Conservation (phyloP, 2,797 vertebrate genomes). For the Trachops cirrhosus region DNA sequence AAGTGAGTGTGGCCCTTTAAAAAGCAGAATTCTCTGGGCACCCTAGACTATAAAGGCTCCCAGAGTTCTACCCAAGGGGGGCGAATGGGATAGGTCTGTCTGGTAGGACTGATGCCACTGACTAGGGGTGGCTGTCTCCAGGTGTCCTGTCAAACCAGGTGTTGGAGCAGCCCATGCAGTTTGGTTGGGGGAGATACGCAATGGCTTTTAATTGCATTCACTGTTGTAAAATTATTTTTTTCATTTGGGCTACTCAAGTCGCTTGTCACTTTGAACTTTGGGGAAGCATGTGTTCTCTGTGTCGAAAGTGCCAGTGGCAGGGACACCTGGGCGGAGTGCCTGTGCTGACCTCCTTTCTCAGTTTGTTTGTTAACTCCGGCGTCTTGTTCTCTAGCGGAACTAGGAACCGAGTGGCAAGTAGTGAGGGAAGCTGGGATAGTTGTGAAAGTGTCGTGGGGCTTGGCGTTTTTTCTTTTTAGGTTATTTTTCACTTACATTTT, state of each 20-base stretch:
- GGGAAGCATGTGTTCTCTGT: background rate
- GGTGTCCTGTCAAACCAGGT: background rate
- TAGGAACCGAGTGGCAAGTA: background rate
- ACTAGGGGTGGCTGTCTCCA: background rate
- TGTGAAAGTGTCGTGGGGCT: background rate
- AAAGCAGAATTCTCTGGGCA: slow-evolving; percentile 27
- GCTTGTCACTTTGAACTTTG: background rate
- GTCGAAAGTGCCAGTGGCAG: background rate
- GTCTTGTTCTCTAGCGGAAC: background rate
- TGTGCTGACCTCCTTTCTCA: background rate
- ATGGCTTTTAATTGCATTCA: background rate
- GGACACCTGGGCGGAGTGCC: background rate
- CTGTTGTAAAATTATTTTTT: background rate
- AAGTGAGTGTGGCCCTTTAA: slow-evolving; percentile 40
- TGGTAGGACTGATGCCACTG: background rate
- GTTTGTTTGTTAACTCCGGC: background rate
- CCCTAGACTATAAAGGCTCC: background rate
- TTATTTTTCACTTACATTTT: background rate
- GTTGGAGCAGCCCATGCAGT: background rate
- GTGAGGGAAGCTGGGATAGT: background rate
- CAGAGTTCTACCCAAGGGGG: background rate
- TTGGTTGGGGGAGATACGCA: background rate
- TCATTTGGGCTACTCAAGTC: background rate
- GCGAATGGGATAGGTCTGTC: background rate
- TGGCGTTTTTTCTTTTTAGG: background rate